Conservation (phyloP, 2,113 vertebrate species). For the Percina caprodes region DNA sequence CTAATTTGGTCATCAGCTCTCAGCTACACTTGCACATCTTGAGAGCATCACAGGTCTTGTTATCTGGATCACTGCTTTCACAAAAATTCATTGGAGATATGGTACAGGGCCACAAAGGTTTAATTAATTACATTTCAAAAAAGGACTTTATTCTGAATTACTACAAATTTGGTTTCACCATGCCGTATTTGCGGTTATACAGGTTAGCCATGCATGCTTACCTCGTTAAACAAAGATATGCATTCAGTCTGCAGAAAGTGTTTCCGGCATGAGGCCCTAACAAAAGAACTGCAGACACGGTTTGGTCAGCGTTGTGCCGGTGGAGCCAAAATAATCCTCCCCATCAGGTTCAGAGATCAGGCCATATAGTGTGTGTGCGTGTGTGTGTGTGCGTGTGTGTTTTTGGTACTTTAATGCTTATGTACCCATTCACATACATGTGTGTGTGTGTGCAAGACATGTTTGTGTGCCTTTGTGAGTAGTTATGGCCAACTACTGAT, state of each 20-base stretch:
- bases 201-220: constrained; percentile 31
- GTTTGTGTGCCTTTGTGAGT: not conserved
- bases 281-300: constrained; percentile 73
- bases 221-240: constrained; percentile 35
- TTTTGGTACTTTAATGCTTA: not conserved
- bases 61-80: not conserved
- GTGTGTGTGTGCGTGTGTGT: constrained; percentile 1
- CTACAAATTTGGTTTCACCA: not conserved
- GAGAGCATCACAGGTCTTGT: not conserved
- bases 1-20: not conserved
- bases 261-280: constrained; percentile 56
- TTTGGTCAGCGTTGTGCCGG: constrained; percentile 52
- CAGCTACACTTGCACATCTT: not conserved
- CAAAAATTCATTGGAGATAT: too few relatives aligned
- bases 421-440: not conserved
- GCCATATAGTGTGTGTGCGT: not conserved
- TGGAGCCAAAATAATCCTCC: constrained; percentile 67
- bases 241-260: constrained; percentile 38
- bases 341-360: constrained; percentile 34
- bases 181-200: not conserved
- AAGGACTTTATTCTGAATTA: not conserved
- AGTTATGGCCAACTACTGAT: not conserved
- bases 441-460: not conserved
- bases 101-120: not conserved
- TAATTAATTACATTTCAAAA: not conserved